These are phyloP conservation scores for Platalea minor DNA, from an alignment of 2,797 vertebrate species.

Conservation along the genomic window DNA sequence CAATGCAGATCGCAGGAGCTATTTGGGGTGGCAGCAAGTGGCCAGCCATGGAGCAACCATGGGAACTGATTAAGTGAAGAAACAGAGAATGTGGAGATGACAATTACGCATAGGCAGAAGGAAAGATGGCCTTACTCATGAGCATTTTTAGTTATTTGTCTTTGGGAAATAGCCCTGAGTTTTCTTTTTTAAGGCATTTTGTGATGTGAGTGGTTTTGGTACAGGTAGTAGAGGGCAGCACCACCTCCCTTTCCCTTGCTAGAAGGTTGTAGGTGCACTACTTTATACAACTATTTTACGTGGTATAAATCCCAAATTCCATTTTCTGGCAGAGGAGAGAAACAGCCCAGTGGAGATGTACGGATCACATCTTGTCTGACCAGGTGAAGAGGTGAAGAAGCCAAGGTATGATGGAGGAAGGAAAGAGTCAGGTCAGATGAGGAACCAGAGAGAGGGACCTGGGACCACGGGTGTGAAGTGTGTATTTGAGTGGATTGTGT, in stretches of 20 bases:
- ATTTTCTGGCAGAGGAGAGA: background rate
- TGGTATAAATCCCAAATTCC: background rate
- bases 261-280: background rate
- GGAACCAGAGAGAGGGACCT: background rate
- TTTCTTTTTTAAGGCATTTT: background rate
- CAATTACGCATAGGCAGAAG: background rate
- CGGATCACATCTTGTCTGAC: background rate
- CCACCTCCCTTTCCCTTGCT: background rate
- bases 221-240: background rate
- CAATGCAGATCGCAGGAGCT: background rate
- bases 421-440: background rate
- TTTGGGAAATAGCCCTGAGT: background rate
- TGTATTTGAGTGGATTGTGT: background rate
- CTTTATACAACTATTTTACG: background rate
- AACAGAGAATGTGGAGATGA: background rate
- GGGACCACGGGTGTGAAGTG: fast-evolving
- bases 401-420: background rate
- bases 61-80: background rate
- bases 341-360: background rate
- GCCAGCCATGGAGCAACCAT: fast-evolving
- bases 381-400: background rate
- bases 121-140: background rate
- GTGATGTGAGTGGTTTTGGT: background rate
- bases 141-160: background rate
- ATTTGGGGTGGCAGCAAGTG: background rate